Evolutionary conservation across 2,888 invertebrate genomes (phyloP), one percentile per base, ranked within the genome.

Genomic region (Scaptomyza polygonia): DNA sequence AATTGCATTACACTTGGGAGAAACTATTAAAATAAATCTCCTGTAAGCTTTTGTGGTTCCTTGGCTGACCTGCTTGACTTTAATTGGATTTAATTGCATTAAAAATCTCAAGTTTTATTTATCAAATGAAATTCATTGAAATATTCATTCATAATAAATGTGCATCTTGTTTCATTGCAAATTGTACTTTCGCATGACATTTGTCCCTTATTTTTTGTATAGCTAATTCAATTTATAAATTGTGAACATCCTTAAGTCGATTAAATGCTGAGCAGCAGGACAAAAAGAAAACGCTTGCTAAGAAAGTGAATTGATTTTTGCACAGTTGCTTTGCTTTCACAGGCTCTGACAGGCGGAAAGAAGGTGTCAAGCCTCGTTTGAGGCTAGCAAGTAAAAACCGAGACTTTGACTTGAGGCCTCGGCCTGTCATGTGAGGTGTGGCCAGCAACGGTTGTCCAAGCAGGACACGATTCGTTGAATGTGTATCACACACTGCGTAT

Each of bases 401-500:
- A 21, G 53, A 36, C 58, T 49, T 59, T 59, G 49, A 40, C 64
- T 49, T 64, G 14, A 53, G 52, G 32, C 43, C 21, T 16, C 18
- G 42, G 30, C 7, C 45, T 63, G 52, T 43, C 47, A 57, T 36
- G 25, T 69, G 58, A 68, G 58, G 27, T 61, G 65, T 69, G 58
- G 53, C 53, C 69, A 55, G 42, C 14, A 25, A 11, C n/a, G 51
- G 11, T 45, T 58, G 62, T 63, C 14, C 57, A 36, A 45, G 16
- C 65, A 45, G 49, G 48, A 40, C 18, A 59, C 52, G 49, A 44
- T 27, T 61, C 29, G 64, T 48, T 51, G 32, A 53, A 16, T 32
- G 32, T 27, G 29, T 55, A 56, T 61, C 32, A 51, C 71, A 70
- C 73, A 55, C 40, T 48, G 67, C 76, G 76, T 75, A 70, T 73